Conservation (phyloP, 2,888 invertebrate genomes). For the Heliothis peltigera region DNA sequence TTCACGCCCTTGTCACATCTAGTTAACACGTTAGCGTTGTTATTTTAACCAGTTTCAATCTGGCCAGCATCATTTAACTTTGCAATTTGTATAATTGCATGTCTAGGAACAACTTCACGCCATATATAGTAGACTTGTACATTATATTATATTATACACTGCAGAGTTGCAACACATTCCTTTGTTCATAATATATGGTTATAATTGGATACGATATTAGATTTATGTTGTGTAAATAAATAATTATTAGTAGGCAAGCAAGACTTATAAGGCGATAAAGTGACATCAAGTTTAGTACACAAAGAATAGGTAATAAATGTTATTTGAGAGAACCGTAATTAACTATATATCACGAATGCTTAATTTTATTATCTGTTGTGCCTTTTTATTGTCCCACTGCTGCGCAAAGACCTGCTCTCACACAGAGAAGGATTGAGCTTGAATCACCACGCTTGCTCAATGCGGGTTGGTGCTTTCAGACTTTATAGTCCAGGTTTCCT, state of each 20-base stretch:
- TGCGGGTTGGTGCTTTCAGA: no score
- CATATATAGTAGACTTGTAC: slow-evolving; percentile 55
- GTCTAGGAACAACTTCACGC: slow-evolving; percentile 58
- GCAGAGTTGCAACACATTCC: slow-evolving; percentile 50
- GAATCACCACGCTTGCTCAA: no score
- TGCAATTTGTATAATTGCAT: slow-evolving; percentile 68
- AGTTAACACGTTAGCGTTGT: slow-evolving; percentile 59
- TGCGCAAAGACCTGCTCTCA: no score
- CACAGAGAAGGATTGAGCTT: no score
- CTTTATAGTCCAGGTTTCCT: no score
- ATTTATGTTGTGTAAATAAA: slow-evolving; percentile 40
- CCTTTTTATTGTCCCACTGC: no score
- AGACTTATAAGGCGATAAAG: slow-evolving; percentile 45
- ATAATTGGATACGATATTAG: slow-evolving; percentile 43
- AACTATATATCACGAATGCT: no score
- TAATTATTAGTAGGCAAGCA: slow-evolving; percentile 19
- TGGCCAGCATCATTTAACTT: slow-evolving; percentile 68
- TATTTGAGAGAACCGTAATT: slow-evolving; percentile 21
- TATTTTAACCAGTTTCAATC: slow-evolving; percentile 67
- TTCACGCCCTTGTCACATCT: slow-evolving; percentile 70
- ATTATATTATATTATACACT: slow-evolving; percentile 1
- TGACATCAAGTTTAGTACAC: slow-evolving; percentile 28
- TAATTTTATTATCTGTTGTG: no score
- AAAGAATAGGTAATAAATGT: slow-evolving; percentile 59
- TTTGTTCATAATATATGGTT: slow-evolving; percentile 54